Conservation (phyloP, 2,888 invertebrate genomes). For the Cordilura impudica region DNA sequence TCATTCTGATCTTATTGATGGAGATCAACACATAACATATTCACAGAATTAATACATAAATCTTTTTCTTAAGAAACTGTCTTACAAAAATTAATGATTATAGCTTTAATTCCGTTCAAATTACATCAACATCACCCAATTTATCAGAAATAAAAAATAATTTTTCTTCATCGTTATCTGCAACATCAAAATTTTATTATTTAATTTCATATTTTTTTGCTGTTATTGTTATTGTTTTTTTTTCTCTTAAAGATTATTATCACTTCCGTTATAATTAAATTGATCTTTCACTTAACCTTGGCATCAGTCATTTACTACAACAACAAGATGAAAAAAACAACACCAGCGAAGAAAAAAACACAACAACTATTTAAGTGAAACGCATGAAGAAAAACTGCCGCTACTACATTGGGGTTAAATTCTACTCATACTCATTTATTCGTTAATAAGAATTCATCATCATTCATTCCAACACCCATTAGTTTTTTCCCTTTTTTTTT, state of each 20-base stretch:
- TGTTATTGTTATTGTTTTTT: slow-evolving; percentile 14
- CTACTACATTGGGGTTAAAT: slow-evolving; percentile 22
- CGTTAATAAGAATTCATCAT: not conserved
- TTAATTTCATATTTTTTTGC: slow-evolving; percentile 1
- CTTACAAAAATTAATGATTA: slow-evolving; percentile 7
- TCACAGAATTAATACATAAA: not conserved
- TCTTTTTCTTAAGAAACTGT: not conserved
- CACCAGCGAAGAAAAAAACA: slow-evolving; percentile 15
- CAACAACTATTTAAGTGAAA: slow-evolving; percentile 1
- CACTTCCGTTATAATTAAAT: slow-evolving; percentile 64
- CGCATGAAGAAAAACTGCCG: slow-evolving; percentile 16
- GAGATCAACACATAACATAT: not conserved
- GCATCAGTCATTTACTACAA: slow-evolving; percentile 57
- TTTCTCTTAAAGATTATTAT: slow-evolving; percentile 57
- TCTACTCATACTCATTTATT: slow-evolving; percentile 2
- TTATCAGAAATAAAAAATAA: not conserved
- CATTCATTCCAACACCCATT: not conserved
- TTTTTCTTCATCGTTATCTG: not conserved
- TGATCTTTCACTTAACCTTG: slow-evolving; percentile 65
- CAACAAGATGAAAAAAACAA: not conserved
- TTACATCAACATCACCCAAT: slow-evolving; percentile 42
- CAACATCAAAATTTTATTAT: not conserved
- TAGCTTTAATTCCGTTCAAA: slow-evolving; percentile 41
- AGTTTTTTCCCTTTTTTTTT: not conserved
- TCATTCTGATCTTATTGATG: not conserved